Conservation (phyloP, 2,888 invertebrate genomes). For the Cecidostiba fungosa region DNA sequence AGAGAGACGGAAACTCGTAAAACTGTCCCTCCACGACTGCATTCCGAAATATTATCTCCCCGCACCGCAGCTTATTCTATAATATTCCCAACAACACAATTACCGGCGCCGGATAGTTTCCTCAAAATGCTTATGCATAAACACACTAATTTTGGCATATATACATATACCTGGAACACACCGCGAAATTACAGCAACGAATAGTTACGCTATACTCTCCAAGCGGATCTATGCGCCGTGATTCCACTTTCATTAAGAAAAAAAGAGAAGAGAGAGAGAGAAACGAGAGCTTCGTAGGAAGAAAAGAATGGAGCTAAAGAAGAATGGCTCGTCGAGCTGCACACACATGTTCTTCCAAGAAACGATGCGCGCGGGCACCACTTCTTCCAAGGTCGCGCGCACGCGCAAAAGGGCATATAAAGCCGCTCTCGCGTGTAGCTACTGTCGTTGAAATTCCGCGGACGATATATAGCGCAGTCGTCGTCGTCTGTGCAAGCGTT, state of each 20-base stretch:
- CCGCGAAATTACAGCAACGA: background rate
- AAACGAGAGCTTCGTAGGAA: background rate
- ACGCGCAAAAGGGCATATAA: constrained; percentile 52
- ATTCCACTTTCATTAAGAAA: constrained; percentile 60
- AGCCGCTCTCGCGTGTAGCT: background rate
- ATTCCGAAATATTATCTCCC: constrained; percentile 28
- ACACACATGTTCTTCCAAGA: constrained; percentile 43
- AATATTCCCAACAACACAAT: constrained; percentile 5
- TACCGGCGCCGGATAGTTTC: background rate
- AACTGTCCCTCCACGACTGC: constrained; percentile 12
- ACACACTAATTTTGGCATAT: background rate
- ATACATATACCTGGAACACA: too few relatives aligned
- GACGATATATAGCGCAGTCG: background rate
- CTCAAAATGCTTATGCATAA: background rate
- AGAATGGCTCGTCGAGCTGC: background rate
- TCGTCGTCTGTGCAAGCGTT: constrained; percentile 32
- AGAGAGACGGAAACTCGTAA: background rate
- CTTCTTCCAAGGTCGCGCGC: constrained; percentile 52
- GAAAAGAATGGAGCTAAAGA: constrained; percentile 2
- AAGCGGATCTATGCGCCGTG: constrained; percentile 59
- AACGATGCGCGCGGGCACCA: constrained; percentile 5
- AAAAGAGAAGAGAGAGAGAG: background rate
- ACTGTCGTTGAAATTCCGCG: constrained; percentile 45
- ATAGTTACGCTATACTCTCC: background rate
- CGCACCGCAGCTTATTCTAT: background rate